A percentile compares a stretch with the other conserved stretches of the same genome.
Evolutionary conservation across 2,888 invertebrate species (phyloP).

Genomic region (Pheosia tremula): DNA sequence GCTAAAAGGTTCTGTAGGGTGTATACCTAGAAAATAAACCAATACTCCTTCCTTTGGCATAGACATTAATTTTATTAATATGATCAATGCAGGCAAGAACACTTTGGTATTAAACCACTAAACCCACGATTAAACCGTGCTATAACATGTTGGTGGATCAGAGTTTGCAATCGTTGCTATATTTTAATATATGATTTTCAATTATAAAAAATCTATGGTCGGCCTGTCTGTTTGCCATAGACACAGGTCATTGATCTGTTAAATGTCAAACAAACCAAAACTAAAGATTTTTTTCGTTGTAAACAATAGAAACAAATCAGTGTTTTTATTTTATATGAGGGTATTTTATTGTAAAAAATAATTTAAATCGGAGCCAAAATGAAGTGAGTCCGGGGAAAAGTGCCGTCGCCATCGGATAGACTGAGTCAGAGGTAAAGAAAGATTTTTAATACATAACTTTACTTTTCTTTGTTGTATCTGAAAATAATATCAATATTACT

Average conservation of each 20-base stretch:
- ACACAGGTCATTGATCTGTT: background rate
- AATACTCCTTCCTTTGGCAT: too few species aligned
- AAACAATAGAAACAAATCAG: slow-evolving; percentile 10
- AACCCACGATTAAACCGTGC: too few species aligned
- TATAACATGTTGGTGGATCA: too few species aligned
- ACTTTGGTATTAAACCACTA: too few species aligned
- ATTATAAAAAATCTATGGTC: too few species aligned
- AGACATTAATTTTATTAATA: too few species aligned
- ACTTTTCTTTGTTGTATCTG: slow-evolving; percentile 30
- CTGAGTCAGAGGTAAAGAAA: slow-evolving; percentile 40
- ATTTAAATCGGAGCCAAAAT: slow-evolving; percentile 33
- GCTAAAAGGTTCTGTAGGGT: too few species aligned
- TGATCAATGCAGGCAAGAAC: too few species aligned
- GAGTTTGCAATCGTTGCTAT: too few species aligned
- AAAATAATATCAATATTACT: slow-evolving; percentile 12
- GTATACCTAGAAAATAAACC: too few species aligned
- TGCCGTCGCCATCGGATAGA: slow-evolving; percentile 27
- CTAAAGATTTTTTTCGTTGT: slow-evolving; percentile 21
- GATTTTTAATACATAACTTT: slow-evolving; percentile 10
- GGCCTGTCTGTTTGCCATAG: background rate
- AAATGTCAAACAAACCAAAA: background rate
- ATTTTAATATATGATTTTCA: too few species aligned
- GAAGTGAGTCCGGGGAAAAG: slow-evolving; percentile 42
- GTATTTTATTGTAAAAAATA: slow-evolving; percentile 47
- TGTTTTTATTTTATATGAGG: slow-evolving; percentile 40